A percentile compares a stretch with the other conserved stretches of the same genome.
Conservation (phyloP, 2,888 invertebrate genomes). For the Oscheius sp. region DNA sequence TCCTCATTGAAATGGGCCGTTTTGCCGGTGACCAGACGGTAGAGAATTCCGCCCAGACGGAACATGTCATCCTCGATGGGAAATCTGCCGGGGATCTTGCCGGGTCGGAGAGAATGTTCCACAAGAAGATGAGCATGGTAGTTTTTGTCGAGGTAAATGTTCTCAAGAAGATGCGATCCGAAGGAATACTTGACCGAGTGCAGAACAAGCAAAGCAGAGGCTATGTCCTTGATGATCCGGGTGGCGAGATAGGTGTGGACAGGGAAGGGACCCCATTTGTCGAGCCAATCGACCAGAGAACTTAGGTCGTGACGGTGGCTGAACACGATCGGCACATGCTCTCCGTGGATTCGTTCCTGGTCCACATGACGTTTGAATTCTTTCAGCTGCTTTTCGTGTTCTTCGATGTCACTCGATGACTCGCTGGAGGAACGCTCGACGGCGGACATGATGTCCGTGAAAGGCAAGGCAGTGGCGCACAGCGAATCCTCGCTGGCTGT, state of each 20-base stretch:
- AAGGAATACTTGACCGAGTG: neutral
- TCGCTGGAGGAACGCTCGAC: neutral
- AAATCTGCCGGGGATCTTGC: neutral
- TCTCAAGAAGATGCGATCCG: neutral
- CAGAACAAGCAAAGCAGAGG: neutral
- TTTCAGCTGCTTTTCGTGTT: constrained; percentile 1
- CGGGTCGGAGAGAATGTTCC: neutral
- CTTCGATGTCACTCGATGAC: neutral
- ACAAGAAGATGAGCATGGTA: neutral
- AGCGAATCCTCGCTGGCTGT: neutral
- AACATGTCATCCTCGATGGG: constrained; percentile 9
- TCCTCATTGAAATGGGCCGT: neutral
- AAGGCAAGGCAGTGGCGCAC: neutral
- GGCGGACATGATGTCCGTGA: neutral
- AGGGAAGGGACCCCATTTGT: constrained; percentile 1
- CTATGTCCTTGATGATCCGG: neutral
- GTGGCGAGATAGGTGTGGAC: neutral
- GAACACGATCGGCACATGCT: neutral
- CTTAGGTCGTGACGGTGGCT: neutral
- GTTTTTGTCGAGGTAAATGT: neutral
- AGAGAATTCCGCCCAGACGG: constrained; percentile 1
- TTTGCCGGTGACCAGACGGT: neutral
- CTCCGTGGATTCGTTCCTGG: neutral
- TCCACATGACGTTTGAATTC: neutral
- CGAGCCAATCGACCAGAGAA: neutral